phyloP scores from a whole-genome alignment of 2,888 invertebrate species.

The Pteria penguin region DNA sequence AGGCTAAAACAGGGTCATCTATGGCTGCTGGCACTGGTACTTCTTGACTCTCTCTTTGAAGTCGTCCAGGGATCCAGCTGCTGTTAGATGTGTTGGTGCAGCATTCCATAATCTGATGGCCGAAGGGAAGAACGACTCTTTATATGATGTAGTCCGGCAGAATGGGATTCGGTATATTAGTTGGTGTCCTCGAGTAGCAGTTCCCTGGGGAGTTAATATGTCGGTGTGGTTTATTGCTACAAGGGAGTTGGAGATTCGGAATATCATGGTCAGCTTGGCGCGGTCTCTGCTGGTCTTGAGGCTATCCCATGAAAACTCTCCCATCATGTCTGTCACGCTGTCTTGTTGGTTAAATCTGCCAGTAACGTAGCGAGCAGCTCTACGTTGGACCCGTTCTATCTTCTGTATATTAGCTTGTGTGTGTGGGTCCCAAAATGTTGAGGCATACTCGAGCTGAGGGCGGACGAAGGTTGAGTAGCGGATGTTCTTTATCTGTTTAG shows the following conservation, averaged over 20 bases:
- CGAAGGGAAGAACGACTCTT: constrained; percentile 15
- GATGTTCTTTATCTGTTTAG: constrained; percentile 29
- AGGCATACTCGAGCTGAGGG: constrained; percentile 33
- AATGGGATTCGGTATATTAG: constrained; percentile 13
- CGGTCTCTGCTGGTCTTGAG: background rate
- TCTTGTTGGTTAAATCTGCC: background rate
- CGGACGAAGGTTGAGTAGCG: constrained; percentile 32
- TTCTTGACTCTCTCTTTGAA: background rate
- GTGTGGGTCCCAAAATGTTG: constrained; percentile 37
- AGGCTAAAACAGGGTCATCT: background rate
- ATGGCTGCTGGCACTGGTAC: background rate
- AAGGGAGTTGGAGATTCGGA: background rate
- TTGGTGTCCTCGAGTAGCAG: constrained; percentile 20
- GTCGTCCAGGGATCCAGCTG: background rate
- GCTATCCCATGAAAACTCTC: background rate
- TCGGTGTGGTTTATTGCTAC: background rate
- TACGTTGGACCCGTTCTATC: constrained; percentile 34
- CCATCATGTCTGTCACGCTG: background rate
- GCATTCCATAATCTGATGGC: constrained; percentile 16
- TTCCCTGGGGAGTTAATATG: background rate
- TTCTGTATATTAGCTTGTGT: constrained; percentile 20
- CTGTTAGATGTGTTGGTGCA: background rate
- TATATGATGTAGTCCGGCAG: constrained; percentile 13
- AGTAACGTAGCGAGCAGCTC: constrained; percentile 21
- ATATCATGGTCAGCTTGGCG: constrained; percentile 1